Percentiles rank a stretch among this genome's conserved stretches.
Evolutionary conservation across 2,113 vertebrate species (phyloP).

Genomic region (Dicerorhinus sumatrensis): DNA sequence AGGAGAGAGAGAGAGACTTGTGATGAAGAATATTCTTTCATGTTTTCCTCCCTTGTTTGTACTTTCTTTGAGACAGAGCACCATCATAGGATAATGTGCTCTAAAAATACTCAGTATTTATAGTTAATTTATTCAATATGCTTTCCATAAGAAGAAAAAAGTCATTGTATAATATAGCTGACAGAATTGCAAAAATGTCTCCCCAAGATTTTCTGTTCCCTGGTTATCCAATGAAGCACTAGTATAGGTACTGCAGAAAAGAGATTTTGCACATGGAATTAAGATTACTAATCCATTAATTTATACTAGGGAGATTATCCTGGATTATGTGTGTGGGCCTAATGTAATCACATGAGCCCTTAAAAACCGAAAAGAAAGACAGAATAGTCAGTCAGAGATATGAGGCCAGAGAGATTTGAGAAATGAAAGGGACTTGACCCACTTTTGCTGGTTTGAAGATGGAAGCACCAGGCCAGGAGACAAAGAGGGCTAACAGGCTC

Average conservation of each 20-base stretch:
- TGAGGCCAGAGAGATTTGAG: not conserved
- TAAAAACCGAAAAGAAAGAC: not conserved
- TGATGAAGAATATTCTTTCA: not conserved
- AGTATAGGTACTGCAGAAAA: not conserved
- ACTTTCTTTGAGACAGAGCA: not conserved
- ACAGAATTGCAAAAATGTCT: not conserved
- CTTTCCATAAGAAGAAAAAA: not conserved
- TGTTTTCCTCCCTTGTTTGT: not conserved
- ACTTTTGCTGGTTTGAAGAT: not conserved
- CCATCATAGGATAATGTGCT: not conserved
- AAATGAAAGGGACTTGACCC: not conserved
- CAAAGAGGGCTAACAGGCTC: not conserved
- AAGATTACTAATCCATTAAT: not conserved
- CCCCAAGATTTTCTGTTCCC: not conserved
- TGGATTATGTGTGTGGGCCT: not conserved
- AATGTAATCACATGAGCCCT: not conserved
- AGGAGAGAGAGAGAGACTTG: not conserved
- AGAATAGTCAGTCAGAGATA: not conserved
- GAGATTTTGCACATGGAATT: not conserved
- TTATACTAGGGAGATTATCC: not conserved
- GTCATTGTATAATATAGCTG: no score
- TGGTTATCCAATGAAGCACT: not conserved
- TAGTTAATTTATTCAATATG: not conserved
- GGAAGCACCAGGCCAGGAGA: rapidly evolving
- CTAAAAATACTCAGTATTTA: not conserved